phyloP scores from a whole-genome alignment of 1,140 invertebrate species.

The Pachyrhynchus sulphureomaculatus region DNA sequence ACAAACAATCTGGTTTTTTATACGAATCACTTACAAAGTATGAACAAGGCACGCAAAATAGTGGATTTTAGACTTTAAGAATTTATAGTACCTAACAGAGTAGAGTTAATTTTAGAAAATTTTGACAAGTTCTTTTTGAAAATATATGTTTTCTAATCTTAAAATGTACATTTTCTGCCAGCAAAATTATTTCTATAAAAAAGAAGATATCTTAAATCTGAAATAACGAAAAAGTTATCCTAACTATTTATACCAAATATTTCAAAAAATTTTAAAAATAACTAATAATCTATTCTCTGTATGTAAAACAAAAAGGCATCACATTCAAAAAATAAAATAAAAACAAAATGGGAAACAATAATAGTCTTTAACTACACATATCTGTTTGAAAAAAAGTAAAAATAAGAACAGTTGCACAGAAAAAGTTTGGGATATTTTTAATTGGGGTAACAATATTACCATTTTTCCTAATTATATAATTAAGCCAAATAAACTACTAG shows the following conservation, averaged over 20 bases:
- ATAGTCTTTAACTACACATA: background rate
- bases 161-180: conserved; percentile 26
- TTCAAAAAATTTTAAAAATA: background rate
- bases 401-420: too few relatives aligned
- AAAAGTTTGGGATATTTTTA: too few relatives aligned
- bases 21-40: conserved; percentile 38
- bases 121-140: conserved; percentile 33
- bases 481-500: background rate
- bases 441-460: too few relatives aligned
- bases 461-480: background rate
- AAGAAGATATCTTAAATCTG: conserved; percentile 3
- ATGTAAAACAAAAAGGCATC: background rate
- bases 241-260: background rate
- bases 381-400: too few relatives aligned
- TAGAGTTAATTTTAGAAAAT: conserved; percentile 35
- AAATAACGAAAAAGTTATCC: conserved; percentile 15
- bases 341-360: background rate
- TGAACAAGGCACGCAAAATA: conserved; percentile 47
- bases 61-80: conserved; percentile 15
- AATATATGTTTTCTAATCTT: background rate
- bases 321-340: background rate
- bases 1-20: conserved; percentile 17
- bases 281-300: background rate
- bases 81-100: conserved; percentile 26
- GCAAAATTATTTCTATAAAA: conserved; percentile 17